Evolutionary conservation across 2,113 vertebrate species (phyloP), one percentile per base, ranked within the genome.

Genomic region (Eulemur macaco): DNA sequence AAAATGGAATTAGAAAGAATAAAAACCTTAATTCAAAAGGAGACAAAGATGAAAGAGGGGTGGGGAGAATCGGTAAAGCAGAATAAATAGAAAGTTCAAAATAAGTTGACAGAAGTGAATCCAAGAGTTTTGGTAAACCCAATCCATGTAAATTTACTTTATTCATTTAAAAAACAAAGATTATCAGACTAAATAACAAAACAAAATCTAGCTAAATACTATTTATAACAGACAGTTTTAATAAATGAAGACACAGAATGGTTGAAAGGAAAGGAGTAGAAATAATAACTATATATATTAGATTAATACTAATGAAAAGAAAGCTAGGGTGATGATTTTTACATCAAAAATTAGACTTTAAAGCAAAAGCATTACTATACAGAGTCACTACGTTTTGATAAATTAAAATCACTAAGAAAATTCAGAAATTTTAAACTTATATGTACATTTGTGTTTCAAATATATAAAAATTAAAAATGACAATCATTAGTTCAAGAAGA

Each of bases 141-240:
- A 78, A 6, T 89, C 77, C 47, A 27, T 93, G 34, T 47, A 93
- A 96, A 77, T 69, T 85, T 37, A 80, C 71, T 81, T 42, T 68
- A 84, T 45, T 25, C 47, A 71, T 78, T 77, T 69, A 76, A 91
- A 96, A 74, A 45, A 87, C 13, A 91, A 85, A 93, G 63, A 68
- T 39, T 63, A 34, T 88, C 42, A 78, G 25, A 21, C 54, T 71
- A 89, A 34, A 60, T 42, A 91, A 34, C 60, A 73, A 66, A 95
- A 69, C 17, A 66, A 87, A 71, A 69, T 95, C 21, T 96, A 82
- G 9, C 88, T 88, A 25, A 68, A n/a, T 60, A 45, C 42, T 89
- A 1, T 64, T 60, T 89, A 71, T 14, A 76, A 93, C 31, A 91
- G 64, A 81, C 20, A 25, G 34, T 66, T 68, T 92, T 74, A 86